Evolutionary conservation across 2,113 vertebrate species (phyloP).

Genomic region (Platysternon megacephalum): DNA sequence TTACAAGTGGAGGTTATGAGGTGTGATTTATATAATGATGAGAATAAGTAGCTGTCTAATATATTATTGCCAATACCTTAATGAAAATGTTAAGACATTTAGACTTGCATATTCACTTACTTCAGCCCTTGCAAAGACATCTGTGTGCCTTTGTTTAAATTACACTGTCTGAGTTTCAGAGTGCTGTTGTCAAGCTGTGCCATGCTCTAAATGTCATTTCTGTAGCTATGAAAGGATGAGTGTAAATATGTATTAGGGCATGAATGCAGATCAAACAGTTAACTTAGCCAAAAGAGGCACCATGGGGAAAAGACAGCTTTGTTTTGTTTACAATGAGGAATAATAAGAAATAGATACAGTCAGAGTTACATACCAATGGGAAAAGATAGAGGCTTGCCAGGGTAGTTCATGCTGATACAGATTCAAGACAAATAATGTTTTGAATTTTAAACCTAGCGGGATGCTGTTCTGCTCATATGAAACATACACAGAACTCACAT

Average conservation of each 20-base stretch:
- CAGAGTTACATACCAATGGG: background rate
- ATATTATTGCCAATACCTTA: background rate
- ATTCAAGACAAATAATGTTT: slow-evolving; percentile 12
- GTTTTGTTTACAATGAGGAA: background rate
- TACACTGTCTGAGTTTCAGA: background rate
- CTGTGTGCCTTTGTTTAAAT: background rate
- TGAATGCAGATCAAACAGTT: background rate
- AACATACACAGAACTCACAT: background rate
- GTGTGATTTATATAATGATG: background rate
- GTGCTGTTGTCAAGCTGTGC: background rate
- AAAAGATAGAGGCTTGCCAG: slow-evolving; percentile 16
- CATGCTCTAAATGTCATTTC: background rate
- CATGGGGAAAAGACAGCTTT: background rate
- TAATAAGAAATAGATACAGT: background rate
- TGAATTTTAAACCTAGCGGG: slow-evolving; percentile 15
- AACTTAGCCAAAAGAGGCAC: background rate
- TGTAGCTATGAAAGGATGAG: background rate
- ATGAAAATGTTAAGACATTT: background rate
- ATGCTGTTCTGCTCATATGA: slow-evolving; percentile 8
- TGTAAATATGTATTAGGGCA: background rate
- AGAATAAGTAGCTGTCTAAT: background rate
- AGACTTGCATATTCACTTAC: background rate
- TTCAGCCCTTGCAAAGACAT: background rate
- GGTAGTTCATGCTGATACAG: slow-evolving; percentile 1
- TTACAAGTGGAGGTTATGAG: background rate